Percentiles rank a stretch among this genome's conserved stretches.
Conservation (phyloP, 2,113 vertebrate species). For the human region GRCh38 chr4:37328001-37328500, state of each 20-base stretch:
- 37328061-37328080: neutral
- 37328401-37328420: too few relatives aligned
- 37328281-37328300: too few relatives aligned
- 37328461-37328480: too few relatives aligned
- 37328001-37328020: neutral
- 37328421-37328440: too few relatives aligned
- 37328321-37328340: too few relatives aligned
- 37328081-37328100: neutral
- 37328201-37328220: neutral
- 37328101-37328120: neutral
- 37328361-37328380: too few relatives aligned
- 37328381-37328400: too few relatives aligned
- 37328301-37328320: too few relatives aligned
- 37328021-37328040: neutral
- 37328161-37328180: neutral
- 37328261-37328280: too few relatives aligned
- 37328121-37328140: neutral
- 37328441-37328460: too few relatives aligned
- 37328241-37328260: neutral
- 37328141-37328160: neutral
- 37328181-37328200: neutral
- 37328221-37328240: neutral
- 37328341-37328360: too few relatives aligned
- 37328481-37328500: too few relatives aligned
- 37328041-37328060: neutral